Base-by-base conservation (phyloP, 2,797 vertebrate genomes). In the Acestrorhynchus altus region DNA sequence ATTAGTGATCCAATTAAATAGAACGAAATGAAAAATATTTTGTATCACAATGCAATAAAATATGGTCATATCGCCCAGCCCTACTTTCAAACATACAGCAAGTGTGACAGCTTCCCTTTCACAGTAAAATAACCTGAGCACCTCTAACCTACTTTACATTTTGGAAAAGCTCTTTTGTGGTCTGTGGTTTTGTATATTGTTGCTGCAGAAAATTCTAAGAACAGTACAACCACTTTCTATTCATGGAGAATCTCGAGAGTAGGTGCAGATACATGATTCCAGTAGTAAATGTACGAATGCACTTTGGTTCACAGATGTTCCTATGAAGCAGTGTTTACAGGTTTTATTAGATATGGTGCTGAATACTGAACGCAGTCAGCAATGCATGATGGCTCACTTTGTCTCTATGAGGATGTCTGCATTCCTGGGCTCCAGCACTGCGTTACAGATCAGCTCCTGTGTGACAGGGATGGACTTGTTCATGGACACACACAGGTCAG, bases 391-490 rank as follows among this genome's bases (percentile, higher is more conserved):
- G 39, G 74, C 95, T 94, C 66, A 99, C 98, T 98, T 99, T 0
- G 98, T 99, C 88, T 99, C 98, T 10, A 99, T 99, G 81, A 99
- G 96, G 75, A 99, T 99, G 92, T 99, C 98, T 0, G 94, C 96
- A 0, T 99, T 99, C 83, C 90, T 83, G 4, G 96, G 95, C 80
- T 99, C 98, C 83, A 99, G 90, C 59, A 99, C 98, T 0, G 98
- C 97, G 46, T 98, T 99, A 76, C 98, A 99, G 83, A 99, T 99
- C 77, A 99, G 87, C 87, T 99, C 98, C 92, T 99, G 98, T 4
- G 98, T 99, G 85, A 99, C 97, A 0, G 98, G 98, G 82, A 99
- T 99, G 77, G 98, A 98, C 82, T 98, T 99, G 73, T 95, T 97
- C 96, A 98, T 99, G 78, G 98, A 99, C 74, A 99, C 98, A 4